Base-by-base conservation (phyloP, 2,888 invertebrate genomes). In the Eretmocerus hayati region DNA sequence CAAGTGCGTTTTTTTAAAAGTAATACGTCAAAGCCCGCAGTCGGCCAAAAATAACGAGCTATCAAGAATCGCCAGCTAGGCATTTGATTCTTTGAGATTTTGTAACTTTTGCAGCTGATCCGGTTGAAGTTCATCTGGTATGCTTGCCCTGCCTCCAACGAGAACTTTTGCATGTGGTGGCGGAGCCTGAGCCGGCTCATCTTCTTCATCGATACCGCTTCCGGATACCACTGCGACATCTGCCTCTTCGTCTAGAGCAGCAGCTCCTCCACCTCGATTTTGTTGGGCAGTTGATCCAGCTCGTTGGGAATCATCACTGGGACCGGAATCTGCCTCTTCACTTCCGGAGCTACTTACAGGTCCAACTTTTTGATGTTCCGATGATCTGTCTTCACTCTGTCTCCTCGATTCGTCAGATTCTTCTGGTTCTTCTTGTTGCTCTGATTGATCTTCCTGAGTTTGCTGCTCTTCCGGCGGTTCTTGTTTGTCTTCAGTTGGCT, bases 1-100 rank as follows among this genome's bases (percentile, higher is more conserved):
- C n/a, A n/a, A n/a, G n/a, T n/a, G n/a, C n/a, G n/a, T n/a, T n/a
- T n/a, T n/a, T n/a, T n/a, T n/a, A n/a, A n/a, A n/a, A n/a, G n/a
- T n/a, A n/a, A n/a, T n/a, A n/a, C n/a, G n/a, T n/a, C n/a, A n/a
- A n/a, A n/a, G n/a, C n/a, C n/a, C n/a, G n/a, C n/a, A n/a, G n/a
- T n/a, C n/a, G n/a, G n/a, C n/a, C n/a, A n/a, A n/a, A n/a, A n/a
- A n/a, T n/a, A n/a, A n/a, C n/a, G n/a, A n/a, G n/a, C n/a, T n/a
- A n/a, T n/a, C n/a, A n/a, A n/a, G n/a, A n/a, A n/a, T n/a, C n/a
- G n/a, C n/a, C n/a, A n/a, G n/a, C 75, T 87, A 91, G 76, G 91
- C 91, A 73, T 90, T 90, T 53, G 91, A 91, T 74, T 91, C 91
- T 72, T 91, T 91, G 51, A 91, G 79, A 69, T 88, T 87, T 67